Evolutionary conservation across 2,888 invertebrate species (phyloP), one percentile per base, ranked within the genome.

Genomic region (Dichetophora obliterata): DNA sequence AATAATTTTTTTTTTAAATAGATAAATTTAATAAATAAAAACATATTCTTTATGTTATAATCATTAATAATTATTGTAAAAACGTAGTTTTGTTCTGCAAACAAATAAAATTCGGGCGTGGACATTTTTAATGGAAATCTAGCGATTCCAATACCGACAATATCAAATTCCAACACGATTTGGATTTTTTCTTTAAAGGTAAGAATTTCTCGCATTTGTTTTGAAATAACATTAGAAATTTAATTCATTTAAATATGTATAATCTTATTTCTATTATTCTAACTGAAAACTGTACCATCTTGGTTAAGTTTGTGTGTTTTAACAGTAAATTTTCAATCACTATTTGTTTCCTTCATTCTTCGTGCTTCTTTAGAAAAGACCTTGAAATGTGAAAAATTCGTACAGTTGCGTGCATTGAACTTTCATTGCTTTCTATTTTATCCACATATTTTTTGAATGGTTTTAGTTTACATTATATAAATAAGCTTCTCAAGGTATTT

Each of bases 401-500:
- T 80, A 80, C 79, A 80, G 79, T 80, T 80, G 78, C 77, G 79
- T 80, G 54, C 79, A 75, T 80, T 80, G 79, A 80, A 80, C 79
- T 79, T 76, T 52, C 5, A 4, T 24, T 63, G n/a, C 31, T 5
- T 50, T 27, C 5, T 61, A 11, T 31, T 31, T 19, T 57, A 19
- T 22, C 24, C 57, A 24, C 24, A 57, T 19, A 22, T 57, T 19
- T 61, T 61, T 27, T 16, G 27, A 61, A 61, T 61, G 59, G 14
- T 1, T 27, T 27, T 1, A n/a, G n/a, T n/a, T n/a, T n/a, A n/a
- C n/a, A n/a, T n/a, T n/a, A n/a, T n/a, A n/a, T n/a, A n/a, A n/a
- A n/a, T n/a, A n/a, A n/a, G n/a, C n/a, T n/a, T n/a, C n/a, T n/a
- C n/a, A n/a, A n/a, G n/a, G n/a, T n/a, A n/a, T n/a, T n/a, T n/a